Conservation (phyloP, 2,888 invertebrate genomes). For the Laspeyria flexula region DNA sequence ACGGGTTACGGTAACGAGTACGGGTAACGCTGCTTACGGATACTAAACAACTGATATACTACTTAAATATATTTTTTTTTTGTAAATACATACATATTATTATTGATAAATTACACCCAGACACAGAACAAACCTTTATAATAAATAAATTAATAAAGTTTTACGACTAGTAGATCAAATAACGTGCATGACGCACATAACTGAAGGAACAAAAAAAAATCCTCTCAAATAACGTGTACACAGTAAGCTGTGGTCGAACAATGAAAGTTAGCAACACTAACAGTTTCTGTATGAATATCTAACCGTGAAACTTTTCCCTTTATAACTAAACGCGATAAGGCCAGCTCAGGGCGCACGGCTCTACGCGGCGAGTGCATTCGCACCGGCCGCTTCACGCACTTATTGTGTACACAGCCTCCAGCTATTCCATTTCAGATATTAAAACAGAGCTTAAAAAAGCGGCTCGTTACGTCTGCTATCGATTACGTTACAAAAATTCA, state of each 20-base stretch:
- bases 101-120: too few species aligned
- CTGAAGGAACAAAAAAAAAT: conserved; percentile 3
- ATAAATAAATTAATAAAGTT: too few species aligned
- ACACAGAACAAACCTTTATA: too few species aligned
- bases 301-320: conserved; percentile 9
- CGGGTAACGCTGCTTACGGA: too few species aligned
- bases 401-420: neutral
- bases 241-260: neutral
- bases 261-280: conserved; percentile 7
- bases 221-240: conserved; percentile 2
- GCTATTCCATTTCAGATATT: neutral
- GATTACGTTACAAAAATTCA: neutral
- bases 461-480: conserved; percentile 1
- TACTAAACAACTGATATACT: too few species aligned
- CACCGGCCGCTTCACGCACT: neutral
- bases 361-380: neutral
- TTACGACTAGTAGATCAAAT: too few species aligned
- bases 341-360: neutral
- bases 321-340: conserved; percentile 10
- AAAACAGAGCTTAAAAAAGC: conserved; percentile 5
- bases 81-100: too few species aligned
- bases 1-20: too few species aligned
- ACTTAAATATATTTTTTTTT: too few species aligned
- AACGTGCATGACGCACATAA: too few species aligned
- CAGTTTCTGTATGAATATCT: conserved; percentile 5